Conservation (phyloP, 2,888 invertebrate genomes). For the Cantharis flavilabris region DNA sequence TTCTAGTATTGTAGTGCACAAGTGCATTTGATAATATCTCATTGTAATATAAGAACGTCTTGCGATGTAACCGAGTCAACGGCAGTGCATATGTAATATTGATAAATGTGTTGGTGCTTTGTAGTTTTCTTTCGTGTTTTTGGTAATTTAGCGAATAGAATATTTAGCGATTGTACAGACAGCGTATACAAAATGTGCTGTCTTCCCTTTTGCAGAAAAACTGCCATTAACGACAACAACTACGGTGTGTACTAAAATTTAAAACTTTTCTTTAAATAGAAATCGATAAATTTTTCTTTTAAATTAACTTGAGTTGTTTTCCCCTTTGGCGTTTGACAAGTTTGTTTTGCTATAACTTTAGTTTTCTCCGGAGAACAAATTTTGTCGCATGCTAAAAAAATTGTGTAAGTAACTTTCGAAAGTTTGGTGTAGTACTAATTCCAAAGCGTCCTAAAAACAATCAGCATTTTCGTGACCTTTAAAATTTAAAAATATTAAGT, state of each 20-base stretch:
- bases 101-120: slow-evolving; percentile 49
- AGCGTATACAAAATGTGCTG: slow-evolving; percentile 46
- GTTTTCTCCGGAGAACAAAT: background rate
- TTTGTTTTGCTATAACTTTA: background rate
- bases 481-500: background rate
- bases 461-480: background rate
- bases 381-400: background rate
- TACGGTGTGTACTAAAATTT: slow-evolving; percentile 12
- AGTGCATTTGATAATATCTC: slow-evolving; percentile 19
- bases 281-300: background rate
- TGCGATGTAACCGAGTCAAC: slow-evolving; percentile 11
- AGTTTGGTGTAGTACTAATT: background rate
- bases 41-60: background rate
- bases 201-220: slow-evolving; percentile 40
- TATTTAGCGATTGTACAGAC: slow-evolving; percentile 42
- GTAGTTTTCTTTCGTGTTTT: slow-evolving; percentile 49
- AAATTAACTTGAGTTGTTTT: background rate
- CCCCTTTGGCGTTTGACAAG: background rate
- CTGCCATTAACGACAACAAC: slow-evolving; percentile 15
- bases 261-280: background rate
- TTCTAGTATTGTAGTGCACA: background rate
- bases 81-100: slow-evolving; percentile 6
- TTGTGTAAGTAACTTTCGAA: background rate
- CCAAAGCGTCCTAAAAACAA: background rate
- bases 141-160: slow-evolving; percentile 46